phyloP scores from a whole-genome alignment of 2,113 vertebrate genomes.

The Charina bottae region DNA sequence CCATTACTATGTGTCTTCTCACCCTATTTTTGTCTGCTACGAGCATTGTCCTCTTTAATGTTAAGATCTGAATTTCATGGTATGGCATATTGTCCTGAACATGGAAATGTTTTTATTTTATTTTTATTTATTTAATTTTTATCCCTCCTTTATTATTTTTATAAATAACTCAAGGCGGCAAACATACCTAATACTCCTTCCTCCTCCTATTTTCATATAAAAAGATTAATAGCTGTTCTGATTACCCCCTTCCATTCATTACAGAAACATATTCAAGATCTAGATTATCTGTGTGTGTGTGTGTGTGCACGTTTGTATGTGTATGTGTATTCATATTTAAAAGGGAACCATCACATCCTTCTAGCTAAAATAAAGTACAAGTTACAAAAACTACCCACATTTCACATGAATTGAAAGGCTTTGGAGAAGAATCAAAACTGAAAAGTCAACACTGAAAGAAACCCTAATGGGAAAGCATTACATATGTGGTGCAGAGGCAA shows the following conservation, averaged over 20 bases:
- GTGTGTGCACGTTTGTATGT: background rate
- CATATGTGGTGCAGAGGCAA: background rate
- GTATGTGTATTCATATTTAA: background rate
- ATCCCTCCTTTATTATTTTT: too few species aligned
- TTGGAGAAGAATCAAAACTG: background rate
- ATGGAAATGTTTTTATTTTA: too few species aligned
- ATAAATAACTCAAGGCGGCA: too few species aligned
- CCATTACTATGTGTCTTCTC: background rate
- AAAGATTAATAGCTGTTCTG: background rate
- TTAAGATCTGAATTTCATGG: background rate
- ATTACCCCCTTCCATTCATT: background rate
- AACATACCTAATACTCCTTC: too few species aligned
- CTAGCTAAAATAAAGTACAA: background rate
- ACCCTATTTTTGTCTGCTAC: background rate
- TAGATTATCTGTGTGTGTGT: background rate
- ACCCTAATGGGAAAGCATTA: background rate
- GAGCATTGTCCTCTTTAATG: background rate
- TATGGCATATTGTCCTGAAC: background rate
- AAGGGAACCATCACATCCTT: background rate
- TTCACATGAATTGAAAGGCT: background rate
- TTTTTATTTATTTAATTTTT: too few species aligned
- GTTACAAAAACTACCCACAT: background rate
- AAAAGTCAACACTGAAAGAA: background rate
- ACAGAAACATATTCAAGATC: background rate
- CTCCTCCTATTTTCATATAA: too few species aligned